These are phyloP conservation scores for Daboia siamensis DNA, from an alignment of 2,113 vertebrate species.

Conservation along the genomic window DNA sequence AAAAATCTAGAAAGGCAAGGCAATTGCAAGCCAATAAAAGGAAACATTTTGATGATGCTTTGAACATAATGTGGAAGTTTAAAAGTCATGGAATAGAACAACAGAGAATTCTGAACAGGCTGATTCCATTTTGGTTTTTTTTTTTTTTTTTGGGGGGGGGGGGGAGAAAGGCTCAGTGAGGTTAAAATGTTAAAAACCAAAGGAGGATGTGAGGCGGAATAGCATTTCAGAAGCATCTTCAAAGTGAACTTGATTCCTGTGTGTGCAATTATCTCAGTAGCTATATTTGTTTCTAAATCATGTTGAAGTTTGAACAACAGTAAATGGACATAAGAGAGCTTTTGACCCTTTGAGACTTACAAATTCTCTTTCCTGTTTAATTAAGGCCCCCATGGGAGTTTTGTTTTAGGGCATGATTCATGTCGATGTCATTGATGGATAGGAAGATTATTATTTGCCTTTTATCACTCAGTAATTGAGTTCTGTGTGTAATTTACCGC, in stretches of 20 bases:
- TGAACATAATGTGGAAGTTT: background rate
- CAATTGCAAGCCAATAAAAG: background rate
- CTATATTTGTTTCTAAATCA: conserved; percentile 12
- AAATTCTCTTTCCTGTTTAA: conserved; percentile 37
- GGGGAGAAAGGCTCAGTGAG: background rate
- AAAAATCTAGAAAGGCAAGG: background rate
- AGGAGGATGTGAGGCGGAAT: background rate
- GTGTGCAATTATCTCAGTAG: background rate
- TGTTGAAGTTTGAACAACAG: background rate
- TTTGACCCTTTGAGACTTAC: conserved; percentile 19
- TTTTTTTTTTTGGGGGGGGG: too few species aligned
- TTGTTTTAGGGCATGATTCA: conserved; percentile 37
- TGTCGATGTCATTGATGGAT: conserved; percentile 36
- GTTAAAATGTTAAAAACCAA: background rate
- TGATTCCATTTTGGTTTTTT: too few species aligned
- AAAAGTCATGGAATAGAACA: background rate
- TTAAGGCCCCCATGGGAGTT: conserved; percentile 29
- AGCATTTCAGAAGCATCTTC: background rate
- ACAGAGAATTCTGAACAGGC: background rate
- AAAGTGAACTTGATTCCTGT: background rate
- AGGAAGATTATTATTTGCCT: conserved; percentile 37
- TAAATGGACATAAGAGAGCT: background rate
- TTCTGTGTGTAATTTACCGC: conserved; percentile 48
- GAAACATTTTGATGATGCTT: background rate
- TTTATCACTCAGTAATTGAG: conserved; percentile 40